Evolutionary conservation across 2,888 invertebrate species (phyloP).

Genomic region (Venusia cambrica): DNA sequence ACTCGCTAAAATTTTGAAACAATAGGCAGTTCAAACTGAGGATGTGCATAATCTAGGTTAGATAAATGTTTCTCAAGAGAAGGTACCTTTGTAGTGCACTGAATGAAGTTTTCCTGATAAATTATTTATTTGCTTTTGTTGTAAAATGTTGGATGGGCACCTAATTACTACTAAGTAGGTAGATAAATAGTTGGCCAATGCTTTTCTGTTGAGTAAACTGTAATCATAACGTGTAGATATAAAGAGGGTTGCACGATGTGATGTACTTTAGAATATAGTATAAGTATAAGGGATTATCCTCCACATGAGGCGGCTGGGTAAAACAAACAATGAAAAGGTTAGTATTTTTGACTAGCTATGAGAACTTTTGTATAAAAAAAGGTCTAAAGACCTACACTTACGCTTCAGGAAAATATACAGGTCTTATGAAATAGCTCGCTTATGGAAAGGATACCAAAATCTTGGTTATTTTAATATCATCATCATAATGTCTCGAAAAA

Average conservation of each 20-base stretch:
- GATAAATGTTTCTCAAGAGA: slow-evolving; percentile 1
- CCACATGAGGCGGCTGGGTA: no score
- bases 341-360: no score
- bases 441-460: no score
- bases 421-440: no score
- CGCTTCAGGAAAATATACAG: no score
- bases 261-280: no score
- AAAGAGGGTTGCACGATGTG: slow-evolving; percentile 28
- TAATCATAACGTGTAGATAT: slow-evolving; percentile 18
- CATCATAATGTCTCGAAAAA: no score
- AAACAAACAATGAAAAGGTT: no score
- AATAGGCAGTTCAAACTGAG: slow-evolving; percentile 2
- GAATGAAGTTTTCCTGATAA: slow-evolving; percentile 3
- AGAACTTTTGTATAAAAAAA: no score
- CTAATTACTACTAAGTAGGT: slow-evolving; percentile 20
- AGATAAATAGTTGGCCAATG: slow-evolving; percentile 26
- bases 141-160: slow-evolving; percentile 24
- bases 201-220: slow-evolving; percentile 29
- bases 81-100: slow-evolving; percentile 1
- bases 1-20: slow-evolving; percentile 2
- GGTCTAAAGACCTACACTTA: no score
- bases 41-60: slow-evolving; percentile 1
- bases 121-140: slow-evolving; percentile 28
- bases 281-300: no score
- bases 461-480: no score